Evolutionary conservation across 2,888 invertebrate species (phyloP).

Genomic region (Rotaria socialis): DNA sequence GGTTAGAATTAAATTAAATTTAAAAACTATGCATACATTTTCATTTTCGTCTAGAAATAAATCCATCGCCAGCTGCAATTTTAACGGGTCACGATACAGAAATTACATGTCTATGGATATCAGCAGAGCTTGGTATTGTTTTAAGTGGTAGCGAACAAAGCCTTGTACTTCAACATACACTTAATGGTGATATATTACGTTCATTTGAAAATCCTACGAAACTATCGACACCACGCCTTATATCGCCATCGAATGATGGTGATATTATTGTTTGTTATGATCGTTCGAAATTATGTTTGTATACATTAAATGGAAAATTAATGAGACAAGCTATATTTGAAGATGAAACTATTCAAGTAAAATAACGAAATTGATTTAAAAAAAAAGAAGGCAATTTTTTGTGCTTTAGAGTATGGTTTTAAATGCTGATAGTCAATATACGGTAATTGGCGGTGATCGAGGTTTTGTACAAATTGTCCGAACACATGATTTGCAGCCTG

Average conservation of each 20-base stretch:
- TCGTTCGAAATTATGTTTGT: conserved; percentile 63
- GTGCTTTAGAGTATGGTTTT: conserved; percentile 62
- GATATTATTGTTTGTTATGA: conserved; percentile 69
- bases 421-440: conserved; percentile 94
- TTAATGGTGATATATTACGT: conserved; percentile 87
- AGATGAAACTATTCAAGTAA: conserved; percentile 86
- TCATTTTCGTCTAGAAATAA: conserved; percentile 49
- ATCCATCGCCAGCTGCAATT: conserved; percentile 87
- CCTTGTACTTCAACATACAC: conserved; percentile 92
- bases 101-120: conserved; percentile 87
- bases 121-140: conserved; percentile 93
- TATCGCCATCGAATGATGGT: conserved; percentile 66
- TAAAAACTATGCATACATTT: neutral
- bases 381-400: too few species aligned
- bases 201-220: conserved; percentile 72
- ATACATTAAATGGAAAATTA: conserved; percentile 85
- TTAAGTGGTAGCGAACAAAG: conserved; percentile 84
- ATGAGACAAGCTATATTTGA: conserved; percentile 75
- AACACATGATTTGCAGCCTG: conserved; percentile 87
- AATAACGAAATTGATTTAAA: conserved; percentile 39
- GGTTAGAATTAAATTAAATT: neutral
- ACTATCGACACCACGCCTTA: neutral
- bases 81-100: conserved; percentile 95
- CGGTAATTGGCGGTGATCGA: conserved; percentile 94
- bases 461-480: conserved; percentile 98